A percentile compares a stretch with the other conserved stretches of the same genome.
These are phyloP conservation scores for Yponomeuta plumbellus DNA, from an alignment of 2,888 invertebrate genomes.

Conservation along the genomic window DNA sequence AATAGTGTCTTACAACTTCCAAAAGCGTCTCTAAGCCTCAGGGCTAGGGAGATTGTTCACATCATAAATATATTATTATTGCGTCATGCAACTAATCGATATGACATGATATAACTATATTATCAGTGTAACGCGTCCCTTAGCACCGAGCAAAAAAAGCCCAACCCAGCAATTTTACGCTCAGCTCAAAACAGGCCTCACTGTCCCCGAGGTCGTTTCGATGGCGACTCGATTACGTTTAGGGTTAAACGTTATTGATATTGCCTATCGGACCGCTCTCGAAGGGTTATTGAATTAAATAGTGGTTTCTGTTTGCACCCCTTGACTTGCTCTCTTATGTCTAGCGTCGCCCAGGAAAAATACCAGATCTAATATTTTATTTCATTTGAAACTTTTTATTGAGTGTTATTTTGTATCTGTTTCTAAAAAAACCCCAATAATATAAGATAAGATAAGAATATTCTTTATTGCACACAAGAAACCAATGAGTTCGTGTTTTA, in stretches of 20 bases:
- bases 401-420: no score
- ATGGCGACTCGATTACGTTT: constrained; percentile 72
- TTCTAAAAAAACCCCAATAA: no score
- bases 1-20: no score
- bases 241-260: constrained; percentile 76
- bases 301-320: not conserved
- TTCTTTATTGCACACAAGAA: no score
- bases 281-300: constrained; percentile 61
- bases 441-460: no score
- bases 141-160: not conserved
- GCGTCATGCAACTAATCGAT: no score
- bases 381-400: not conserved
- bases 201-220: constrained; percentile 74
- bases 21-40: no score
- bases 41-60: no score
- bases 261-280: constrained; percentile 52
- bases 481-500: no score
- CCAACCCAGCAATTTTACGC: constrained; percentile 63
- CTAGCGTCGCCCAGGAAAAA: not conserved
- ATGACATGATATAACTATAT: no score
- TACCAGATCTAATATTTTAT: not conserved
- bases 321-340: not conserved
- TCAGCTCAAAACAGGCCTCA: constrained; percentile 53
- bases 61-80: no score
- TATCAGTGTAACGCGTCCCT: no score